Percentiles rank a stretch among this genome's conserved stretches.
These are phyloP conservation scores for Epinotia ramella DNA, from an alignment of 2,888 invertebrate species.

Conservation along the genomic window DNA sequence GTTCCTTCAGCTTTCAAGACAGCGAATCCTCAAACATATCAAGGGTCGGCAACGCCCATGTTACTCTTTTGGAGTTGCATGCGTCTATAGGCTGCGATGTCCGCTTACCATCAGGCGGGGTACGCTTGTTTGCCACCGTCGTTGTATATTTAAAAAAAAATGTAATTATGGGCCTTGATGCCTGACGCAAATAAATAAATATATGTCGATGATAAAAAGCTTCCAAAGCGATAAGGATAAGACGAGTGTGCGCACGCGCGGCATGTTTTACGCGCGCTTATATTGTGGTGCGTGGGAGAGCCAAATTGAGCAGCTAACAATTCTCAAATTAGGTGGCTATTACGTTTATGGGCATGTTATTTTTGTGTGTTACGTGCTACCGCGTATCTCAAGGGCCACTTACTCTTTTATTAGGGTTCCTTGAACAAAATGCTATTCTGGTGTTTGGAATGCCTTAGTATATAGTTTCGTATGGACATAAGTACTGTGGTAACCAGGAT, in stretches of 20 bases:
- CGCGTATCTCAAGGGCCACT: slow-evolving; percentile 7
- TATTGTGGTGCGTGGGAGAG: slow-evolving; percentile 32
- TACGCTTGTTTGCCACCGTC: too few relatives aligned
- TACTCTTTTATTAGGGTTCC: slow-evolving; percentile 22
- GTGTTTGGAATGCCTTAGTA: neutral
- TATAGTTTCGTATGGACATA: neutral
- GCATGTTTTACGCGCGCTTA: slow-evolving; percentile 31
- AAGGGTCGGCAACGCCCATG: too few relatives aligned
- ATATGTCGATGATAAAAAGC: too few relatives aligned
- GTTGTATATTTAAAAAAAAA: too few relatives aligned
- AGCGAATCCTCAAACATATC: too few relatives aligned
- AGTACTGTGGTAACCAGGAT: too few relatives aligned
- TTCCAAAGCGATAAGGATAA: slow-evolving; percentile 32
- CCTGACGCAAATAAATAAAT: too few relatives aligned
- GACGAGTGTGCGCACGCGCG: slow-evolving; percentile 54
- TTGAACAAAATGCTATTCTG: slow-evolving; percentile 1
- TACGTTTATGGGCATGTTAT: slow-evolving; percentile 51
- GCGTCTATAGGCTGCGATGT: too few relatives aligned
- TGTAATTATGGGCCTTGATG: too few relatives aligned
- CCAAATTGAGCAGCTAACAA: slow-evolving; percentile 39
- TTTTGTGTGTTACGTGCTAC: slow-evolving; percentile 54
- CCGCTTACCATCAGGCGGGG: too few relatives aligned
- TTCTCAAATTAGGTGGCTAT: slow-evolving; percentile 47
- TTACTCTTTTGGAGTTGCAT: too few relatives aligned
- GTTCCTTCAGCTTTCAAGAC: too few relatives aligned